Evolutionary conservation across 2,797 vertebrate genomes (phyloP), one percentile per base, ranked within the genome.

Genomic region (Cygnus olor): DNA sequence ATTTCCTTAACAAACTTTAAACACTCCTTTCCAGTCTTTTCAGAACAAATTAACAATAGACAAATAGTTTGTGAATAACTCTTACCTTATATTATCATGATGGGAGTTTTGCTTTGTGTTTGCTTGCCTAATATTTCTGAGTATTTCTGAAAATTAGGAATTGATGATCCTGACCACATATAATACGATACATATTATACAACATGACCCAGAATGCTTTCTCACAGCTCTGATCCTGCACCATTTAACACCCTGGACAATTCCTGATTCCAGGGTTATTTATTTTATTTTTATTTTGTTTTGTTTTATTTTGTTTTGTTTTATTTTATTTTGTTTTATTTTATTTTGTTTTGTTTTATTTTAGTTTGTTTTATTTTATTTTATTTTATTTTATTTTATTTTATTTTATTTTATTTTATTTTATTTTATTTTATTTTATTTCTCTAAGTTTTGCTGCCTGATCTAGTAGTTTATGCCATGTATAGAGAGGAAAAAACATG

Each of bases 11-110:
- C 91, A 94, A 89, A 90, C 47, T 95, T 94, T 36, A 42, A 85
- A n/a, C 25, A 65, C 18, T 40, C 21, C 81, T 25, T 54, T 96
- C 65, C 10, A 69, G 45, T 80, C 27, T 60, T 90, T 97, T 94
- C 90, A 93, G 45, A 94, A 92, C 18, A 97, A 96, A 95, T 94
- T 95, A 96, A 80, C 91, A 92, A 85, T 24, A 96, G 80, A 76
- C 63, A 90, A 96, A 89, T 44, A 82, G 61, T 86, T 96, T 13
- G 1, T 93, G 74, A 95, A 89, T 89, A 92, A 15, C 42, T 38
- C 28, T 96, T 90, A 87, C 86, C 96, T 94, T 83, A 69, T 92
- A 85, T n/a, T 32, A 73, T 80, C 69, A 74, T 81, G 87, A 95
- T 88, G 8, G 8, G 24, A 89, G 11, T 47, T 82, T 94, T 85